Base-by-base conservation (phyloP, 2,888 invertebrate genomes). In the Heliconius sara region DNA sequence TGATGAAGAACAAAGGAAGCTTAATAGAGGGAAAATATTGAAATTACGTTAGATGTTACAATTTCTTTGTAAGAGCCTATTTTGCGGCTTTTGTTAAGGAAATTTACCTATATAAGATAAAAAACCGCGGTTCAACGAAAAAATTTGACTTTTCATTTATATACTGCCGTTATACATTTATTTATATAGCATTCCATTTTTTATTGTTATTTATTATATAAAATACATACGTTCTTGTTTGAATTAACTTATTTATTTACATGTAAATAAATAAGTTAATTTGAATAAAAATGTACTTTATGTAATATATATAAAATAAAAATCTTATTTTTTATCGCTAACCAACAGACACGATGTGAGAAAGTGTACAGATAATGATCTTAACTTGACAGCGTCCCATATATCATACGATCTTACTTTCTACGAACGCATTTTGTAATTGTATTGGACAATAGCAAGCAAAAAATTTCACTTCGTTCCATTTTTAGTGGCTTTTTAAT, bases 321-420 rank as follows among this genome's bases (percentile, higher is more conserved):
- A 25, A 39, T 39, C 34, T 34, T 5, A 5, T 68, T 70, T 34
- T 70, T 16, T 43, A 43, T 43, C 43, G n/a, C n/a, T 3, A 70
- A 43, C 25, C 25, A 70, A 70, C 43, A 16, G 43, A 43, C 43
- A 16, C 43, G 68, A 43, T 47, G 70, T 16, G 70, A 70, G 52
- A 30, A 75, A 65, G 70, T 74, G 30, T 74, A 22, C 63, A 60
- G 25, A 60, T 65, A 65, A 65, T 66, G 43, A 75, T 75, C 65
- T 75, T 25, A 66, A 63, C 65, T 75, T 66, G 65, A 65, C 75
- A 75, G 65, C 65, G 30, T 75, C 65, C 63, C 65, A 75, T 65
- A 65, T 65, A 47, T 65, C 65, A 47, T 75, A 66, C 75, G 60
- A 47, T 75, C 66, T 75, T 65, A 75, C 75, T 75, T 75, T 75